phyloP scores from a whole-genome alignment of 2,888 invertebrate genomes.

The Microctonus aethiopoides region DNA sequence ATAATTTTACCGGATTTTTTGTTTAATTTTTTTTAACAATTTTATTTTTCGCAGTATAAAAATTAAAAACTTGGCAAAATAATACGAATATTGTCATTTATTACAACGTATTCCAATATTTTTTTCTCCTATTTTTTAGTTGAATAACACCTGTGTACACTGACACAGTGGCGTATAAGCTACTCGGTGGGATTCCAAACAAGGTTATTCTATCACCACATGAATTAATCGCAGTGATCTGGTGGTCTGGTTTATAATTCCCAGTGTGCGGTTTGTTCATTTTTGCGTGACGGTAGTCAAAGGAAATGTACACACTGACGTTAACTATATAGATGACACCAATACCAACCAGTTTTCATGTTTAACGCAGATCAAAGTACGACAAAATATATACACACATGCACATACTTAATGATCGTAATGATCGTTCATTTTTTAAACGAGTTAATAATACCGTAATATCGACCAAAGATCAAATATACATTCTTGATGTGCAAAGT shows the following conservation, averaged over 20 bases:
- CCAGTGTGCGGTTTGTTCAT: neutral
- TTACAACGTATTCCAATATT: neutral
- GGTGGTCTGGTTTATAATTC: neutral
- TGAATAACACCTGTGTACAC: neutral
- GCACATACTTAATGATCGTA: too few species aligned
- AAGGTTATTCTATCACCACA: conserved; percentile 3
- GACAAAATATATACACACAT: neutral
- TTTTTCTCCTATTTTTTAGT: neutral
- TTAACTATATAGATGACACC: neutral
- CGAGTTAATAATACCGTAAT: neutral
- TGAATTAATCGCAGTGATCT: conserved; percentile 1
- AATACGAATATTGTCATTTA: neutral
- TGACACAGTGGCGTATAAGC: conserved; percentile 2
- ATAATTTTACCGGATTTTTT: too few species aligned
- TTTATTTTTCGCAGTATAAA: neutral
- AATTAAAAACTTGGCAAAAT: neutral
- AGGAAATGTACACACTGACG: conserved; percentile 8
- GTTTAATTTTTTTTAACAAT: neutral
- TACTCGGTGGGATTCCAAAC: conserved; percentile 5
- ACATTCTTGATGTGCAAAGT: neutral
- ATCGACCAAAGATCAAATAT: conserved; percentile 8
- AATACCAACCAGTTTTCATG: conserved; percentile 9
- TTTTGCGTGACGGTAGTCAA: neutral
- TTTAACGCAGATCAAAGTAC: conserved; percentile 11
- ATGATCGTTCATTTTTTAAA: neutral